Evolutionary conservation across 2,113 vertebrate genomes (phyloP).

Genomic region (Pterocles burchelli): DNA sequence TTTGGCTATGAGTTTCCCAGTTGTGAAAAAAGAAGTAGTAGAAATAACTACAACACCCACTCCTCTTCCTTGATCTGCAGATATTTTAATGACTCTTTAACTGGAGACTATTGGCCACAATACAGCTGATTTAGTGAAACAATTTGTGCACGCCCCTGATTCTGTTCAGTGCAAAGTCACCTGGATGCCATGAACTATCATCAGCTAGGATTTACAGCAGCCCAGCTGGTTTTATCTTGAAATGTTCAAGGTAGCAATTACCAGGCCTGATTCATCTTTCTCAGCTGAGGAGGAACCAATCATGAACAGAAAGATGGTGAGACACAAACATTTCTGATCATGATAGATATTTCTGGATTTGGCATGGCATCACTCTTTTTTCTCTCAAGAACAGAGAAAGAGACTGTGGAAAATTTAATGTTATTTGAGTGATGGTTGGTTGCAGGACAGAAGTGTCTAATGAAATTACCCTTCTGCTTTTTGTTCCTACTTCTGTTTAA

Average conservation of each 20-base stretch:
- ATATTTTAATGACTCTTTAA: background rate
- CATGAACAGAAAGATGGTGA: background rate
- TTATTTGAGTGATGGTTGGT: background rate
- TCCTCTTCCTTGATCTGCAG: background rate
- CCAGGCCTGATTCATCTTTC: background rate
- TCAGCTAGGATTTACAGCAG: background rate
- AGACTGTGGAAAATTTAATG: background rate
- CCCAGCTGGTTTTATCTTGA: background rate
- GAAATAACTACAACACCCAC: background rate
- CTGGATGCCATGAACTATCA: background rate
- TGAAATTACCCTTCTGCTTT: background rate
- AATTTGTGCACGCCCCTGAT: accelerated
- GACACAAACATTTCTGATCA: background rate
- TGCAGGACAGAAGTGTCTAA: background rate
- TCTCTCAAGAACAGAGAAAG: background rate
- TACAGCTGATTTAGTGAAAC: background rate
- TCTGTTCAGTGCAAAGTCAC: background rate
- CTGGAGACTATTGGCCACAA: background rate
- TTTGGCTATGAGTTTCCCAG: background rate
- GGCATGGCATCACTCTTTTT: background rate
- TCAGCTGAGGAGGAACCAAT: background rate
- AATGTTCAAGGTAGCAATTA: background rate
- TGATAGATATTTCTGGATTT: background rate
- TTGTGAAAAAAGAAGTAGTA: background rate
- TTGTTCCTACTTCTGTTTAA: background rate